These are phyloP conservation scores for Eristalis arbustorum DNA, from an alignment of 2,888 invertebrate species.

Conservation along the genomic window DNA sequence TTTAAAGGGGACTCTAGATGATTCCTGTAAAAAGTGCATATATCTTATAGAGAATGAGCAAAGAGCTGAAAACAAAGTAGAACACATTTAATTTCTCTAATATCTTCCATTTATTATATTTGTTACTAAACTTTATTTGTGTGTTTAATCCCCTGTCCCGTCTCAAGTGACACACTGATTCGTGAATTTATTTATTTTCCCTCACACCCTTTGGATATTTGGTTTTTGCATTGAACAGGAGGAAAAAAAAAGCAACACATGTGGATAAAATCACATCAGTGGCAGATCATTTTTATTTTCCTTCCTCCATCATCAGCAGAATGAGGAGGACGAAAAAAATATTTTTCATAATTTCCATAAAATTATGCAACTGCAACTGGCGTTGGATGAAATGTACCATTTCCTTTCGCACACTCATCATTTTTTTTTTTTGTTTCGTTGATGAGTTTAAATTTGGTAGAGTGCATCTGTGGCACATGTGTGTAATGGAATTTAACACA, in stretches of 20 bases:
- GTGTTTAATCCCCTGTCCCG: neutral
- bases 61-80: constrained; percentile 28
- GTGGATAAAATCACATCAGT: neutral
- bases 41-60: constrained; percentile 41
- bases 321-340: neutral
- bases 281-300: constrained; percentile 15
- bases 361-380: constrained; percentile 49
- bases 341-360: constrained; percentile 48
- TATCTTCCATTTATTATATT: neutral
- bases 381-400: neutral
- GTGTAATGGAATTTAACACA: constrained; percentile 42
- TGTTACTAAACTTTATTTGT: constrained; percentile 24
- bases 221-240: constrained; percentile 29
- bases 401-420: neutral
- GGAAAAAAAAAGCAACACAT: neutral
- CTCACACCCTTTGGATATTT: constrained; percentile 18
- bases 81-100: neutral
- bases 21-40: constrained; percentile 19
- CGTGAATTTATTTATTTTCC: neutral
- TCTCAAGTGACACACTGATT: constrained; percentile 16
- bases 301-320: constrained; percentile 41
- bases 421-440: neutral
- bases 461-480: constrained; percentile 37
- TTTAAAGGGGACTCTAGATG: neutral
- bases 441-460: constrained; percentile 17